These are phyloP conservation scores for Nyctalus aviator DNA, from an alignment of 2,797 vertebrate species.

Conservation along the genomic window DNA sequence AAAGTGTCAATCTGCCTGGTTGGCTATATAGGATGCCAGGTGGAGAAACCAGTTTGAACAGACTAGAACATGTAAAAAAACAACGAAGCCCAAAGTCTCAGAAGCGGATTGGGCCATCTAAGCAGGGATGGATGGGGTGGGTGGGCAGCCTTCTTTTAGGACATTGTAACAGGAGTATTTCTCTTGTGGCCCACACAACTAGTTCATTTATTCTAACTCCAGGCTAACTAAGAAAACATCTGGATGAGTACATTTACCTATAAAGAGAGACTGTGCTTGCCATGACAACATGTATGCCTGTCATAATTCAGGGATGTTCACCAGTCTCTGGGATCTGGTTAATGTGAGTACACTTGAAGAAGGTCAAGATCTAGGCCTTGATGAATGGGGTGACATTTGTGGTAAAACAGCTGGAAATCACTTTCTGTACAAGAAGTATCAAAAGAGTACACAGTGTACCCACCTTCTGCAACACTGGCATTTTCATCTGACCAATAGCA, in stretches of 20 bases:
- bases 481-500: not conserved
- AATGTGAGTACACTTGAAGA: not conserved
- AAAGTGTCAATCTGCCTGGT: not conserved
- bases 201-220: not conserved
- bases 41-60: not conserved
- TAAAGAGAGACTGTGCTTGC: not conserved
- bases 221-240: not conserved
- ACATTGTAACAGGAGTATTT: not conserved
- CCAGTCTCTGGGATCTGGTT: not conserved
- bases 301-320: not conserved
- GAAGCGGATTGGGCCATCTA: not conserved
- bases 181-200: not conserved
- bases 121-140: too few relatives aligned
- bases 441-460: not conserved
- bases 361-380: not conserved
- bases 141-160: not conserved
- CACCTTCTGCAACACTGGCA: not conserved
- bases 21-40: not conserved
- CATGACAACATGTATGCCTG: not conserved
- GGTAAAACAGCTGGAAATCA: not conserved
- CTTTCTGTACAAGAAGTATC: not conserved
- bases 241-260: not conserved
- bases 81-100: not conserved
- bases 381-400: not conserved
- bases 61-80: too few relatives aligned